Evolutionary conservation across 2,888 invertebrate species (phyloP).

Genomic region (Malthinus seriepunctatus): DNA sequence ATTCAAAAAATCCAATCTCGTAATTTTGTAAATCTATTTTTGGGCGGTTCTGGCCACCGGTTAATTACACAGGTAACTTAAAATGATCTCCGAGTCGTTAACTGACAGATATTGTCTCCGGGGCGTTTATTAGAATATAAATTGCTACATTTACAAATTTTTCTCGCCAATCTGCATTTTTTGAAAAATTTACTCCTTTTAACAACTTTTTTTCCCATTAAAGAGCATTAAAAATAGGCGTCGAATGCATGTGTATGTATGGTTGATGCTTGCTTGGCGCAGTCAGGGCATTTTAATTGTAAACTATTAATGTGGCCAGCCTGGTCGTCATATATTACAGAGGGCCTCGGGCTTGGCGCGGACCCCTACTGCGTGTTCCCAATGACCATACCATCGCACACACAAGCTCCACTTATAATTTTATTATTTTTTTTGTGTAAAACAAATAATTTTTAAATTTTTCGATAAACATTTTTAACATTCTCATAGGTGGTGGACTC

Average conservation of each 20-base stretch:
- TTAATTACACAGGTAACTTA: constrained; percentile 47
- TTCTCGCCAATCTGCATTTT: constrained; percentile 4
- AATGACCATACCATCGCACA: constrained; percentile 47
- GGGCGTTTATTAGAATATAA: constrained; percentile 39
- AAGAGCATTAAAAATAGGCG: not conserved
- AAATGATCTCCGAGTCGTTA: constrained; percentile 44
- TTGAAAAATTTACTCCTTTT: not conserved
- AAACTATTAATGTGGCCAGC: constrained; percentile 47
- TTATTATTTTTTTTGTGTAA: constrained; percentile 20
- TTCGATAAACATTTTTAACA: constrained; percentile 3
- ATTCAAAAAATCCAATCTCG: constrained; percentile 33
- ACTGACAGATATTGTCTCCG: constrained; percentile 44
- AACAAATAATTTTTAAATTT: constrained; percentile 16
- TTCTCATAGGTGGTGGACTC: constrained; percentile 1
- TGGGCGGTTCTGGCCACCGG: constrained; percentile 48
- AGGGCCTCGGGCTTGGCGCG: constrained; percentile 48
- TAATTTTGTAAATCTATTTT: constrained; percentile 30
- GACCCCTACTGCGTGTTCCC: constrained; percentile 50
- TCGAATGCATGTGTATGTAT: constrained; percentile 26
- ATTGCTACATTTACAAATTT: constrained; percentile 29
- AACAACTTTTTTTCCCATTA: too few species aligned
- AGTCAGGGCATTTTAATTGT: constrained; percentile 46
- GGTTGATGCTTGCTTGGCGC: too few species aligned
- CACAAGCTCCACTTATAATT: constrained; percentile 24
- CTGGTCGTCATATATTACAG: constrained; percentile 51